Evolutionary conservation across 2,888 invertebrate genomes (phyloP).

Genomic region (Himalopsyche kuldschensis): DNA sequence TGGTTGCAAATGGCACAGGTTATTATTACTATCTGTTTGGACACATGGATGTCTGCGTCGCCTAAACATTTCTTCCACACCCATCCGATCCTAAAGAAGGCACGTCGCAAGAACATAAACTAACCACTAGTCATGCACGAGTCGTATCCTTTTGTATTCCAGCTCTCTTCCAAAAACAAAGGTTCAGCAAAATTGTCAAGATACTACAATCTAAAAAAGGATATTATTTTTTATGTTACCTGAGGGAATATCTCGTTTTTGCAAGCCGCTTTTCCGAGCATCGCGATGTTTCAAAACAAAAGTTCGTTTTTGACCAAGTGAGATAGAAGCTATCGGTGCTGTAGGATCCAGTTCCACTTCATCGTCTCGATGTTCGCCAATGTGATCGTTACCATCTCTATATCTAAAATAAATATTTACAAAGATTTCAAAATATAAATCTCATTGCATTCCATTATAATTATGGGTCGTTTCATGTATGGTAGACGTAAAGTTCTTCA

Average conservation of each 20-base stretch:
- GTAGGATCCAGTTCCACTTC: constrained; percentile 66
- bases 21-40: too few species aligned
- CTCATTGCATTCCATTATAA: too few species aligned
- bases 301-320: constrained; percentile 65
- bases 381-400: constrained; percentile 67
- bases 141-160: too few species aligned
- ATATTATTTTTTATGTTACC: background rate
- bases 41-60: too few species aligned
- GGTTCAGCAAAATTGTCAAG: too few species aligned
- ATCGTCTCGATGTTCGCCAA: constrained; percentile 73
- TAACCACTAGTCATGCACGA: too few species aligned
- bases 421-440: background rate
- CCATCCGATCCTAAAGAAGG: too few species aligned
- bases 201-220: constrained; percentile 16
- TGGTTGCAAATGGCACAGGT: too few species aligned
- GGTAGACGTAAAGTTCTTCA: too few species aligned
- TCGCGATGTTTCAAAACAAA: constrained; percentile 68
- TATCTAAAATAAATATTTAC: constrained; percentile 59
- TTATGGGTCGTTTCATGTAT: background rate
- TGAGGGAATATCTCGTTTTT: constrained; percentile 50
- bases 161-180: too few species aligned
- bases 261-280: constrained; percentile 54
- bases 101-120: too few species aligned
- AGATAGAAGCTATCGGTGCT: constrained; percentile 69
- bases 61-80: too few species aligned